Conservation (phyloP, 2,113 vertebrate genomes). For the Odontesthes bonariensis region DNA sequence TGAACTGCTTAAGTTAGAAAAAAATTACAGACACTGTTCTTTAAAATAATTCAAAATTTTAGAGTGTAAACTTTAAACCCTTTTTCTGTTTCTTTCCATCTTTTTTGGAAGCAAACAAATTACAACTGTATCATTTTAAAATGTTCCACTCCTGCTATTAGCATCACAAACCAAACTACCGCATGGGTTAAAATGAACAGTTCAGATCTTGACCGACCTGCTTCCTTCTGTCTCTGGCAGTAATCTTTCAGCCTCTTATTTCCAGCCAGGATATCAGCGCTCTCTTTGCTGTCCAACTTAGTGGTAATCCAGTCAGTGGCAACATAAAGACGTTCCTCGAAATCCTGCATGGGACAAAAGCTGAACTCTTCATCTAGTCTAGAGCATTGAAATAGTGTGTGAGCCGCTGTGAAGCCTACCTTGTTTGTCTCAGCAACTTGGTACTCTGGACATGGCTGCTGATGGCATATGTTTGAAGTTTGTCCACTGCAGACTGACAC, state of each 20-base stretch:
- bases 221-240: slow-evolving; percentile 3
- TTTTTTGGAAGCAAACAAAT: too few species aligned
- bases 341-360: slow-evolving; percentile 30
- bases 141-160: too few species aligned
- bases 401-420: slow-evolving; percentile 39
- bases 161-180: background rate
- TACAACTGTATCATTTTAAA: too few species aligned
- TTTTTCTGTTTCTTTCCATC: too few species aligned
- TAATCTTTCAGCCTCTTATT: slow-evolving; percentile 19
- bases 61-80: too few species aligned
- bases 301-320: slow-evolving; percentile 62
- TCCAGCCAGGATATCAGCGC: slow-evolving; percentile 12
- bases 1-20: too few species aligned
- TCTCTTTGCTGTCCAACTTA: accelerated
- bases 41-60: too few species aligned
- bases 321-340: slow-evolving; percentile 50
- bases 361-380: background rate
- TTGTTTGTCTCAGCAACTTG: background rate
- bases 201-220: slow-evolving; percentile 37
- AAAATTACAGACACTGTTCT: too few species aligned
- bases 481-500: background rate
- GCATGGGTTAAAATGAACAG: background rate
- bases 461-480: slow-evolving; percentile 38
- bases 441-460: slow-evolving; percentile 52
- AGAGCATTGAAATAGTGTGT: too few species aligned